Base-by-base conservation (phyloP, 2,888 invertebrate genomes). In the Vesta saturnalis region DNA sequence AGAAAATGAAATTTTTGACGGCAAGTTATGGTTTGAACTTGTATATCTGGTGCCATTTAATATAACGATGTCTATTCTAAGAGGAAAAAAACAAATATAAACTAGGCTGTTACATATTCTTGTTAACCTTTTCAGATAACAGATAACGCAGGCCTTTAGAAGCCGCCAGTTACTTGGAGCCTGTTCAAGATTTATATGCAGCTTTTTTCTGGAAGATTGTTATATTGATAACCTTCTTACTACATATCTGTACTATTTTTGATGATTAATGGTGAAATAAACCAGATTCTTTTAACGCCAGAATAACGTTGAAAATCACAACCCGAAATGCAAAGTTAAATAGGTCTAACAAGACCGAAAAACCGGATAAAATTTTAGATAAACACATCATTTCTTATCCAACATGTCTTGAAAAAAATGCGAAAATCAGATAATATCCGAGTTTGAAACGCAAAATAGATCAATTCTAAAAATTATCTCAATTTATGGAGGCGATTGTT, bases 61-160 rank as follows among this genome's bases (percentile, higher is more conserved):
- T 43, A 14, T 43, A 43, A 43, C 43, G 5, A 49, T 15, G 47
- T 49, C 47, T 49, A 49, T 49, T 49, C 47, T 15, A 2, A 49
- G 47, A 49, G 15, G 14, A 23, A n/a, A n/a, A n/a, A n/a, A n/a
- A n/a, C n/a, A n/a, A n/a, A n/a, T n/a, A n/a, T n/a, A n/a, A 23
- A 23, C 23, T 23, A 23, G 23, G 8, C 23, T 23, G 39, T 39
- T 39, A 39, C 39, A 39, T n/a, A 39, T n/a, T 39, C 39, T 39
- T n/a, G 39, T 39, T 39, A 39, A 39, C 39, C 39, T 39, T 39
- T 39, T n/a, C 39, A 39, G 39, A 39, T 39, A 39, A 39, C 39
- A 39, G 39, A 39, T 39, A 39, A 39, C 2, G 23, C 3, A 23
- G 23, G 8, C 23, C 23, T 23, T n/a, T n/a, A n/a, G 8, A 23